phyloP scores from a whole-genome alignment of 1,140 invertebrate species.

The Thaumatotibia leucotreta region DNA sequence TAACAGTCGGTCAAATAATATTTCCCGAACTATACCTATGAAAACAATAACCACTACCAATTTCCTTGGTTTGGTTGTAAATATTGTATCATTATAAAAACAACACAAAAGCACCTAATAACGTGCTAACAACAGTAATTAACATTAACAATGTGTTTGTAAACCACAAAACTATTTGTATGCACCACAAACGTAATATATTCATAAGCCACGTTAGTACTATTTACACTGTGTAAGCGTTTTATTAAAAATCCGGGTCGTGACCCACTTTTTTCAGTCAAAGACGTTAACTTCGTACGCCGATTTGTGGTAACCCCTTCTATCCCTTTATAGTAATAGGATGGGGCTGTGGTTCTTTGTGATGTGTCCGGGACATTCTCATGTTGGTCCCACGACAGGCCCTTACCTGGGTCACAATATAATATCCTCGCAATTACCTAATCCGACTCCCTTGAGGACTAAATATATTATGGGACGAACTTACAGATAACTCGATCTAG shows the following conservation, averaged over 20 bases:
- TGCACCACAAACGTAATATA: not conserved
- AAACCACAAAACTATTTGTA: not conserved
- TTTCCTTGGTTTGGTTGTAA: no score
- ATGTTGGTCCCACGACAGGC: not conserved
- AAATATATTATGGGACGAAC: no score
- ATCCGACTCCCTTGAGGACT: no score
- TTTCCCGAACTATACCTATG: no score
- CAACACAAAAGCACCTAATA: no score
- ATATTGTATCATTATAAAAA: no score
- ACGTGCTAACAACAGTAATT: no score
- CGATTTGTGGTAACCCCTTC: not conserved
- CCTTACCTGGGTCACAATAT: not conserved
- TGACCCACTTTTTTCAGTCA: conserved; percentile 2
- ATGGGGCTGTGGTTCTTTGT: not conserved
- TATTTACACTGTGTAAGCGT: no score
- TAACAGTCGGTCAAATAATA: no score
- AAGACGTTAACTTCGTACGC: not conserved
- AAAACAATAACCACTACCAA: no score
- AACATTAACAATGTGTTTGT: no score
- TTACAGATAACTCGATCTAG: no score
- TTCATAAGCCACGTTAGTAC: conserved; percentile 3
- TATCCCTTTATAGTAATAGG: not conserved
- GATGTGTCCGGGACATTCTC: not conserved
- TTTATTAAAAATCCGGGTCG: not conserved
- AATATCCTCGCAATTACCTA: not conserved